Evolutionary conservation across 2,797 vertebrate species (phyloP), one percentile per base, ranked within the genome.

Genomic region (Peromyscus aztecus): DNA sequence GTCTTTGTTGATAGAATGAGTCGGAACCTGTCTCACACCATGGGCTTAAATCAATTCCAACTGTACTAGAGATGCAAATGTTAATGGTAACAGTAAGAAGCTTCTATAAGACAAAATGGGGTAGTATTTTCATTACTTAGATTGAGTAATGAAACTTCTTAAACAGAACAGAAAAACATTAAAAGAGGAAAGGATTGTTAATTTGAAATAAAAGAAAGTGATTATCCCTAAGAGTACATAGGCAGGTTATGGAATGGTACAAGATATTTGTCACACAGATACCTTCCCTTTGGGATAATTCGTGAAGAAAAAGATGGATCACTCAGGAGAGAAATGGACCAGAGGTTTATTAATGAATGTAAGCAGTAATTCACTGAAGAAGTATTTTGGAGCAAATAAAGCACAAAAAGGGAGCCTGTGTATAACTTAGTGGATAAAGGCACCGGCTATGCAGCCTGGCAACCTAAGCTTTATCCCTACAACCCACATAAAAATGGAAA

Each of bases 111-210:
- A 49, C 85, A 85, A 78, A 37, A 65, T n/a, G 24, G 75, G 49
- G 19, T 69, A 37, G 34, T 88, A 3, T 86, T 94, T 84, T 97
- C 27, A 85, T 91, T 59, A 84, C 78, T 31, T 81, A 29, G 37
- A 76, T 80, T 77, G 65, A 86, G 75, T 96, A 89, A 52, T 49
- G n/a, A n/a, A n/a, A 84, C 73, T 90, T 95, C 40, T 80, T 90
- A 85, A 83, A 46, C 0, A 27, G 31, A 23, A 55, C 17, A 69
- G 3, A 67, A 75, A 94, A 76, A 89, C 40, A 88, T 75, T 88
- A 94, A 65, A 63, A 77, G 27, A 76, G 29, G 43, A 65, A 92
- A 63, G 14, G n/a, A 34, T 93, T 31, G 21, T 46, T 69, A 29
- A 65, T 91, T 93, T 83, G 90, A 63, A 86, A n/a, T 86, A 76